Evolutionary conservation across 2,888 invertebrate genomes (phyloP), one percentile per base, ranked within the genome.

Genomic region (Piscicola geometra): DNA sequence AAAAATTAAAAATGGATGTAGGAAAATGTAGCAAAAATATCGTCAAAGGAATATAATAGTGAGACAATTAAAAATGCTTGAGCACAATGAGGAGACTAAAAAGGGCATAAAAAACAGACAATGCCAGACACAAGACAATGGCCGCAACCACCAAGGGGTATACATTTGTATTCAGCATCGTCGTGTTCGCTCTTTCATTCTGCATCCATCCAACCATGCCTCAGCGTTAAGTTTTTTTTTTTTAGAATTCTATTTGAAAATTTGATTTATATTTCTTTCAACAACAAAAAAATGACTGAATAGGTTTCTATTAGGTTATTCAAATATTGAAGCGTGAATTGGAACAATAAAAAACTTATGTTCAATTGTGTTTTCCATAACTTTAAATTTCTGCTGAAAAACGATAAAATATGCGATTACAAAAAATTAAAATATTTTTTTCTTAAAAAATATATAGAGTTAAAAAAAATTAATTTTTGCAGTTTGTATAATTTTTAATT

Each of bases 51-150:
- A n/a, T 56, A 56, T 56, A 56, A 56, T 56, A 18, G 60, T 56
- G n/a, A 21, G 25, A 56, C 21, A 18, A 56, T 56, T n/a, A n/a
- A 25, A 56, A 56, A 21, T 25, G 25, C n/a, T 56, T 5, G 5
- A 21, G 25, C 60, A 56, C 60, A 56, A 56, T 56, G 60, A 21
- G 3, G 15, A 56, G 60, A 56, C 60, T 18, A 21, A 56, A 56
- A 56, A 56, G 60, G n/a, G 60, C 60, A 56, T 56, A 56, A 56
- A 56, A 56, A 3, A 56, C 60, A 56, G 60, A 56, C 60, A 56
- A 56, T 56, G 60, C 60, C n/a, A 18, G 60, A 9, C 3, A 5
- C 15, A 21, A 21, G 3, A 56, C 60, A 56, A 56, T 15, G 25
- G n/a, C 3, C 9, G n/a, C 60, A 56, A 18, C 60, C 60, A n/a